These are phyloP conservation scores for Podilymbus podiceps DNA, from an alignment of 2,113 vertebrate species.

Conservation along the genomic window DNA sequence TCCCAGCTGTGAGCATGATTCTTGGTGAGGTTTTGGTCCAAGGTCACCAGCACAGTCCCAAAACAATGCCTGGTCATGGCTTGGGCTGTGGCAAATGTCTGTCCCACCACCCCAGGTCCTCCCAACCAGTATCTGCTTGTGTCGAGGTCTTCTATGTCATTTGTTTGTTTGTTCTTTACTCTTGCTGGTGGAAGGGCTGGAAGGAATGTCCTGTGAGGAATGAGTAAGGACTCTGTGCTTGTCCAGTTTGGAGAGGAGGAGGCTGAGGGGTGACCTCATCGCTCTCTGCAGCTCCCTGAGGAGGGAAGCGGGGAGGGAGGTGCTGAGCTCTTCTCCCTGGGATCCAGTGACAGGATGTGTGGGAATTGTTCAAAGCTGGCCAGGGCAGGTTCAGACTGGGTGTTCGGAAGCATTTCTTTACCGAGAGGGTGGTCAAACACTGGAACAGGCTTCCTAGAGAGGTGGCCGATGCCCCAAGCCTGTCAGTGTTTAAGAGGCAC, in stretches of 20 bases:
- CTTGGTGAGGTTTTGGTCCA: neutral
- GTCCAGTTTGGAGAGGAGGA: neutral
- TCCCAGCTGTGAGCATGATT: neutral
- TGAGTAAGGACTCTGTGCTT: neutral
- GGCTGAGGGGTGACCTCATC: neutral
- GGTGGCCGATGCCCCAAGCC: too few species aligned
- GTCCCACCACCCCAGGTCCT: neutral
- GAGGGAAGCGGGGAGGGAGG: rapidly evolving
- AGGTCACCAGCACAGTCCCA: neutral
- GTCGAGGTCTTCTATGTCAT: neutral
- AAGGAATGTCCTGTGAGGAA: neutral
- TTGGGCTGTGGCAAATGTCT: neutral
- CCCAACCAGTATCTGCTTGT: neutral
- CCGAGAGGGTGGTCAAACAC: neutral
- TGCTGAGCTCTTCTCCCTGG: neutral
- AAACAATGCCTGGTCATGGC: neutral
- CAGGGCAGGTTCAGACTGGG: neutral
- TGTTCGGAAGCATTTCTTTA: neutral
- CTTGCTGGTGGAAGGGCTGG: neutral
- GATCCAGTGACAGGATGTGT: rapidly evolving
- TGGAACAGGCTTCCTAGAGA: neutral
- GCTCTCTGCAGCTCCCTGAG: neutral
- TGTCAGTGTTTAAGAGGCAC: neutral
- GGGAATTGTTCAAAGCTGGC: neutral
- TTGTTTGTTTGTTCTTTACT: neutral